These are phyloP conservation scores for Pinna nobilis DNA, from an alignment of 1,140 invertebrate species.

Conservation along the genomic window DNA sequence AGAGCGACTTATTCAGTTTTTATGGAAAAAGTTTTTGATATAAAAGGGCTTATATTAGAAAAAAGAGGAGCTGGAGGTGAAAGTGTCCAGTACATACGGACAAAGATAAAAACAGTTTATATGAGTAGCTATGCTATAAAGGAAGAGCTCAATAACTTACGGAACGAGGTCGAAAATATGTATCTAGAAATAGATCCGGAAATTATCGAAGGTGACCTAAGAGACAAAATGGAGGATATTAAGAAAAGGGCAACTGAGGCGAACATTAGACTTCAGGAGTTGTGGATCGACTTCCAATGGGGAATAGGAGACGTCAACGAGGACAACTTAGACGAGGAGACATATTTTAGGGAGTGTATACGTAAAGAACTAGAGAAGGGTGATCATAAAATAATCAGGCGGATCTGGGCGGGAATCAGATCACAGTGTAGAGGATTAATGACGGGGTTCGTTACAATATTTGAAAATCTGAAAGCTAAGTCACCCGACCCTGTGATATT, in stretches of 20 bases:
- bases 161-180: background rate
- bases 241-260: background rate
- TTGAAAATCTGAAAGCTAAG: too few relatives aligned
- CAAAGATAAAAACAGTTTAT: background rate
- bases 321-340: too few relatives aligned
- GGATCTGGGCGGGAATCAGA: conserved; percentile 18
- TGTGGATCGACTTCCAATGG: too few relatives aligned
- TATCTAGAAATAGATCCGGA: background rate
- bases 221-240: background rate
- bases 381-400: conserved; percentile 7
- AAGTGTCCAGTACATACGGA: background rate
- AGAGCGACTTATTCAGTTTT: background rate
- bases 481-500: too few relatives aligned
- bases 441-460: too few relatives aligned
- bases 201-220: too few relatives aligned
- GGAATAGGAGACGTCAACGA: too few relatives aligned
- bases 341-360: conserved; percentile 4
- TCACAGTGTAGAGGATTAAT: too few relatives aligned
- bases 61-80: background rate
- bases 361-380: conserved; percentile 22
- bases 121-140: background rate
- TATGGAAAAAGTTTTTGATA: too few relatives aligned
- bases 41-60: background rate
- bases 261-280: background rate
- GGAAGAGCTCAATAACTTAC: background rate